phyloP scores from a whole-genome alignment of 2,113 vertebrate species.

The Ploceus nigricollis region DNA sequence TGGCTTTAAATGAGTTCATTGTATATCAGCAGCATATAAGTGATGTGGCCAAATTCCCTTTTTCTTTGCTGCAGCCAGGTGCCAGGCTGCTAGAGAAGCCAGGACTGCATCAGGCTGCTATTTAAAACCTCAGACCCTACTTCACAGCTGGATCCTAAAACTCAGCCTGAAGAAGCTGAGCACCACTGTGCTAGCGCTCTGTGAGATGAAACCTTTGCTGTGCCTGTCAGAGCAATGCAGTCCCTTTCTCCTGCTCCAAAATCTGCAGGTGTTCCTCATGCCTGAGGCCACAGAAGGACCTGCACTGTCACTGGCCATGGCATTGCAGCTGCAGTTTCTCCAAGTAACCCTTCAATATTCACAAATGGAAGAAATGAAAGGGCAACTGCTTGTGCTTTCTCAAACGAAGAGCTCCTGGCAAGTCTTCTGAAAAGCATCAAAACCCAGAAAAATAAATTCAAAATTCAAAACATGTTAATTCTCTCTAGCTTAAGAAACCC shows the following conservation, averaged over 20 bases:
- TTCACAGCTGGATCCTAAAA: not conserved
- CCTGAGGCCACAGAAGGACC: not conserved
- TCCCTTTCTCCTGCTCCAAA: not conserved
- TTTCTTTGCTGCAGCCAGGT: not conserved
- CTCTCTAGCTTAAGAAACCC: not conserved
- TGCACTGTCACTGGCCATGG: not conserved
- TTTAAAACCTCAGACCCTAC: not conserved
- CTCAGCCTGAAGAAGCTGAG: not conserved
- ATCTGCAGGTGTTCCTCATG: not conserved
- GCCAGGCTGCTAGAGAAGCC: not conserved
- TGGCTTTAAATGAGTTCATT: not conserved
- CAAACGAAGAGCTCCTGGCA: fast-evolving
- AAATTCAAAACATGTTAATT: not conserved
- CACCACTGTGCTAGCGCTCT: fast-evolving
- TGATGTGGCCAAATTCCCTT: not conserved
- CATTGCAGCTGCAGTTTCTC: not conserved
- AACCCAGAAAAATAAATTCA: not conserved
- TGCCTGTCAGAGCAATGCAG: not conserved
- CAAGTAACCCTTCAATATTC: not conserved
- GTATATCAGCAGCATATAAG: not conserved
- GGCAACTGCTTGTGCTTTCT: not conserved
- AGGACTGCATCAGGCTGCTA: not conserved
- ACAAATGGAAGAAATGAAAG: not conserved
- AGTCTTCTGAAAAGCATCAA: not conserved
- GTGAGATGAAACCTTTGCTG: fast-evolving